phyloP scores from a whole-genome alignment of 2,797 vertebrate genomes.

The Onychomys torridus region DNA sequence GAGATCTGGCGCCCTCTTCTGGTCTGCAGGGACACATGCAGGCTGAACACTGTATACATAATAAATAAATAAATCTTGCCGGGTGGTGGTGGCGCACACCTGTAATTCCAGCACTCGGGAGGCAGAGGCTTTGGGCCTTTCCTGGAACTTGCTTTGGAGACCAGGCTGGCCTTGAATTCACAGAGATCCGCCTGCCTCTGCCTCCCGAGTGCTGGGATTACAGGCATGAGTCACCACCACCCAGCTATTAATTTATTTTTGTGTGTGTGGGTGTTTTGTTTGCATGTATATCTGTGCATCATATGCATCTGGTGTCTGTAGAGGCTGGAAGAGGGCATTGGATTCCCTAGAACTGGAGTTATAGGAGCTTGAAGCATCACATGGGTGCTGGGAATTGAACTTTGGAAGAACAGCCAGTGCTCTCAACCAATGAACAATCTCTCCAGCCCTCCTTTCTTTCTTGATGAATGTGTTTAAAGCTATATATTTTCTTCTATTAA shows the following conservation, averaged over 20 bases:
- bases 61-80: too few relatives aligned
- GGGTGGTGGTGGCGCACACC: too few relatives aligned
- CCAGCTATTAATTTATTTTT: not conserved
- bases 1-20: too few relatives aligned
- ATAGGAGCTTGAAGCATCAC: not conserved
- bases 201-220: too few relatives aligned
- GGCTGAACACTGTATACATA: too few relatives aligned
- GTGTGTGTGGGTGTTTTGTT: not conserved
- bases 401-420: not conserved
- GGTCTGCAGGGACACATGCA: too few relatives aligned
- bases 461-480: conserved; percentile 19
- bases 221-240: too few relatives aligned
- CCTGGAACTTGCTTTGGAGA: too few relatives aligned
- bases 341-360: not conserved
- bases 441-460: not conserved
- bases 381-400: not conserved
- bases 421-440: not conserved
- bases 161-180: too few relatives aligned
- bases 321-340: not conserved
- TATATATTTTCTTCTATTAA: conserved; percentile 10
- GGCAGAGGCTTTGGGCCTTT: too few relatives aligned
- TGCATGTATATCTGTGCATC: not conserved
- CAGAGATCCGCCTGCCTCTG: too few relatives aligned
- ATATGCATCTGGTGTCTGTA: not conserved
- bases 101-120: too few relatives aligned